Base-by-base conservation (phyloP, 2,888 invertebrate species). In the Drosophila anceps region DNA sequence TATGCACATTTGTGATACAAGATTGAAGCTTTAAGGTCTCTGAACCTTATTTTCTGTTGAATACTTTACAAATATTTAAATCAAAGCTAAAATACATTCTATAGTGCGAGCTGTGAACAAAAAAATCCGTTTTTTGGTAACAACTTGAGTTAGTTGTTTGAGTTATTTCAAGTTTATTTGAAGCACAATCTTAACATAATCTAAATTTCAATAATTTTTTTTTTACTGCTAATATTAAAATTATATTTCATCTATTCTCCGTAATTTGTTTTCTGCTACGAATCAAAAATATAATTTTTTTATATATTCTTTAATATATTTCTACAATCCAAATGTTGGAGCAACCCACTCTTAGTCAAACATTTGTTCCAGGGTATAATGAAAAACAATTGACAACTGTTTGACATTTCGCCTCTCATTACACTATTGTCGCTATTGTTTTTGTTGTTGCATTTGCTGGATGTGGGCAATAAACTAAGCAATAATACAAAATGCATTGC, bases 401-500 rank as follows among this genome's bases (percentile, higher is more conserved):
- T 78, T 79, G 79, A 61, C 79, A 76, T 76, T 78, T 69, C 61
- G 65, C 57, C 59, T 37, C 66, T 67, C 31, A 50, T 44, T 37
- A n/a, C 8, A 8, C 29, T 55, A 31, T 39, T 73, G 44, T 35
- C 18, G 20, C 27, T 62, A 41, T 33, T 46, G 41, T 27, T 51
- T 33, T 65, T 63, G 31, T 13, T 24, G 9, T n/a, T 41, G 4
- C n/a, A 41, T 44, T 73, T 55, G 46, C 60, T 59, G 27, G 15
- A 62, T 73, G 76, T 76, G 64, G 76, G 76, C 68, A 68, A 68
- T 51, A 65, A 15, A 65, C 50, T 60, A 13, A 39, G 68, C 24
- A 73, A 60, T 79, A 73, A 73, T 73, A 71, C 64, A 72, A 67
- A n/a, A 29, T 66, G 82, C 80, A 88, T 79, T 76, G 70, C 51